phyloP scores from a whole-genome alignment of 1,140 invertebrate genomes.

The Trichonephila inaurata region DNA sequence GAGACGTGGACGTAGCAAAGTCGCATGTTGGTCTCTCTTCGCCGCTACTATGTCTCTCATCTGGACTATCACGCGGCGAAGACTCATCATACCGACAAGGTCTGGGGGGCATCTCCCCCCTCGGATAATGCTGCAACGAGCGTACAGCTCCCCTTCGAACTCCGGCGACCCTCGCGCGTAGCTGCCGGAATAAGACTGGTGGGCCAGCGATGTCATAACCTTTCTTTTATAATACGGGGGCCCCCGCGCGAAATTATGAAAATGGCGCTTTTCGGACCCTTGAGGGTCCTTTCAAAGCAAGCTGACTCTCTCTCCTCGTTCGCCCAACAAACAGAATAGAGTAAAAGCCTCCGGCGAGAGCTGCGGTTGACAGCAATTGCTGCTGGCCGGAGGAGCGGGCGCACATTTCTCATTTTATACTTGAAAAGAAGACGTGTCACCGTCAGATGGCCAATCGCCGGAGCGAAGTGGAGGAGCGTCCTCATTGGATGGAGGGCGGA shows the following conservation, averaged over 20 bases:
- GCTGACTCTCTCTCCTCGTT: slow-evolving; percentile 64
- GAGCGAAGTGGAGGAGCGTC: not conserved
- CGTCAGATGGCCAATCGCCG: slow-evolving; percentile 72
- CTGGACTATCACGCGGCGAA: not conserved
- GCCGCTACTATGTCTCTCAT: not conserved
- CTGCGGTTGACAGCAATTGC: slow-evolving; percentile 69
- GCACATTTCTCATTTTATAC: slow-evolving; percentile 71
- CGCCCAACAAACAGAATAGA: slow-evolving; percentile 33
- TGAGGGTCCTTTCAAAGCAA: slow-evolving; percentile 74
- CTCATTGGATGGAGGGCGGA: slow-evolving; percentile 51
- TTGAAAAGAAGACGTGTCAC: slow-evolving; percentile 71
- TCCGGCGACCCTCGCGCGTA: slow-evolving; percentile 67
- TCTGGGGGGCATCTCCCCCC: slow-evolving; percentile 71
- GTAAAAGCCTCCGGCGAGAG: slow-evolving; percentile 17
- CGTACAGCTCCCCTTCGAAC: slow-evolving; percentile 67
- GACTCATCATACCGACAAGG: slow-evolving; percentile 72
- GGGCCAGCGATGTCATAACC: slow-evolving; percentile 75
- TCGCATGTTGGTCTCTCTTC: slow-evolving; percentile 74
- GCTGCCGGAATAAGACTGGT: slow-evolving; percentile 67
- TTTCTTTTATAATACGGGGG: slow-evolving; percentile 71
- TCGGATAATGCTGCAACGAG: slow-evolving; percentile 35
- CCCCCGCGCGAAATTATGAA: slow-evolving; percentile 66
- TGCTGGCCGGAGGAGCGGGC: slow-evolving; percentile 25
- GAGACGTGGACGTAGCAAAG: slow-evolving; percentile 51
- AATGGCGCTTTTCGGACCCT: slow-evolving; percentile 62